Percentiles rank a stretch among this genome's conserved stretches.
phyloP scores from a whole-genome alignment of 2,888 invertebrate species.

The Carterocephalus palaemon region DNA sequence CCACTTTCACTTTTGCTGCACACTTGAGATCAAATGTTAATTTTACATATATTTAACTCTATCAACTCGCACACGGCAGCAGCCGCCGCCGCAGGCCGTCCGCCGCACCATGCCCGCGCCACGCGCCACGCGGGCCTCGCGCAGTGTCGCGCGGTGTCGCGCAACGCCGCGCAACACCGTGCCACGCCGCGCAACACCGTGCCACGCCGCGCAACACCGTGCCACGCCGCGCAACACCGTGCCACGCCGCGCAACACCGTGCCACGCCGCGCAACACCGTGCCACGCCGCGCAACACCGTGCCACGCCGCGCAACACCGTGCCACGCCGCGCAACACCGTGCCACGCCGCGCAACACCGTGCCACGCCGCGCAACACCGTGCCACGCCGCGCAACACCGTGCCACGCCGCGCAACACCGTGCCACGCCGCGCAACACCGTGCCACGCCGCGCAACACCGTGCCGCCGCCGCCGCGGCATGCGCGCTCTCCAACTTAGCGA shows the following conservation, averaged over 20 bases:
- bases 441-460: conserved; percentile 38
- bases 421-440: too few relatives aligned
- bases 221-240: conserved; percentile 20
- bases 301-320: conserved; percentile 20
- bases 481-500: conserved; percentile 32
- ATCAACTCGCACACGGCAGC: conserved; percentile 70
- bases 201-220: conserved; percentile 9
- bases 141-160: conserved; percentile 34
- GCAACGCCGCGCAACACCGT: conserved; percentile 36
- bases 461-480: conserved; percentile 27
- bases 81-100: conserved; percentile 48
- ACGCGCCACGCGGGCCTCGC: conserved; percentile 15
- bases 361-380: conserved; percentile 15
- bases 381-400: conserved; percentile 9
- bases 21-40: conserved; percentile 79
- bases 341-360: conserved; percentile 36
- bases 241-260: conserved; percentile 15
- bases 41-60: conserved; percentile 73
- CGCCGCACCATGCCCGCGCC: conserved; percentile 30
- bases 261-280: conserved; percentile 31
- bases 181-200: conserved; percentile 15
- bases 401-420: conserved; percentile 20
- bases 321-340: conserved; percentile 34
- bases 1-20: conserved; percentile 74
- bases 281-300: conserved; percentile 38